Conservation (phyloP, 2,888 invertebrate species). For the Philhelius pedissequus region DNA sequence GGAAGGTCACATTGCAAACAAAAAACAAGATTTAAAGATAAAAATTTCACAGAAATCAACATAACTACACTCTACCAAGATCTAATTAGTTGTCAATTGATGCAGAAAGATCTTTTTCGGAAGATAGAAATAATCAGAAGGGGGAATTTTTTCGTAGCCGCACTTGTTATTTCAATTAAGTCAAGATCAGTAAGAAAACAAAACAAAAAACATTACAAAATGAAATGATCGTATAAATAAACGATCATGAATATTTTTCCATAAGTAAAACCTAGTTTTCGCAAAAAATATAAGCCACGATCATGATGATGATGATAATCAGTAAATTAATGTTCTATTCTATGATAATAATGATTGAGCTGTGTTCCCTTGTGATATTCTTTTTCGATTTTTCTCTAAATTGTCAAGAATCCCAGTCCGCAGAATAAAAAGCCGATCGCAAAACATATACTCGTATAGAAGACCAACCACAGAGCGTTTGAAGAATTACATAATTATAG, state of each 20-base stretch:
- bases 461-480: constrained; percentile 76
- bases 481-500: constrained; percentile 77
- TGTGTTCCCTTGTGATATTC: constrained; percentile 18
- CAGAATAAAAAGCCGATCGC: constrained; percentile 41
- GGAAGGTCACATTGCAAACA: constrained; percentile 44
- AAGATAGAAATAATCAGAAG: neutral
- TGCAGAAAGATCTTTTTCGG: constrained; percentile 9
- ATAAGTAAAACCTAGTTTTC: neutral
- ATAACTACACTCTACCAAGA: neutral
- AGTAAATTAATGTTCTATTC: neutral
- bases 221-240: constrained; percentile 24
- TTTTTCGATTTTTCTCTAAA: constrained; percentile 10
- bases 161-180: constrained; percentile 41
- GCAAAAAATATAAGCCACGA: constrained; percentile 34
- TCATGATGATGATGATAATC: constrained; percentile 24
- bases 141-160: neutral
- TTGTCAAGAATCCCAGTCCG: constrained; percentile 37
- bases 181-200: neutral
- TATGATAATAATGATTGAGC: constrained; percentile 42
- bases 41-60: neutral
- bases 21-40: constrained; percentile 16
- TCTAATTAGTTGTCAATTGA: constrained; percentile 46
- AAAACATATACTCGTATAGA: constrained; percentile 7
- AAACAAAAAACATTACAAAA: neutral
- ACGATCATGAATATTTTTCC: constrained; percentile 9